Percentiles rank a stretch among this genome's conserved stretches.
Evolutionary conservation across 2,797 vertebrate genomes (phyloP).

Genomic region (Furcifer pardalis): DNA sequence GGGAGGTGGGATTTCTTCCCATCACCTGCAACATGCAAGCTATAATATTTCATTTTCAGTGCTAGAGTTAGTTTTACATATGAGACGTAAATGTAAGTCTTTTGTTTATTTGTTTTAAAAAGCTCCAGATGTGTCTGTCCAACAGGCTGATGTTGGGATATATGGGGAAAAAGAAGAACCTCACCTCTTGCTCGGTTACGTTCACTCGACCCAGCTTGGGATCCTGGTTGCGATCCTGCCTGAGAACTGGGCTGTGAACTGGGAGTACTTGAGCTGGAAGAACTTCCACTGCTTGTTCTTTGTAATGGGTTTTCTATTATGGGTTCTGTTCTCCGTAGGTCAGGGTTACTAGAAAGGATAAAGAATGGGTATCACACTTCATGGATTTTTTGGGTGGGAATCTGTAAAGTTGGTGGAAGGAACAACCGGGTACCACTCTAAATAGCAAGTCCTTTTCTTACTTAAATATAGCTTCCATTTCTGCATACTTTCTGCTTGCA

Average conservation of each 20-base stretch:
- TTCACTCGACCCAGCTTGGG: conserved; percentile 87
- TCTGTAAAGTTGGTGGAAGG: background rate
- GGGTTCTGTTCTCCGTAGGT: conserved; percentile 89
- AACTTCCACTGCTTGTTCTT: conserved; percentile 95
- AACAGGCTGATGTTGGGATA: background rate
- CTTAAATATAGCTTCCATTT: background rate
- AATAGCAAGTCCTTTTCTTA: background rate
- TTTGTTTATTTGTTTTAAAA: background rate
- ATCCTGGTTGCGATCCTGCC: conserved; percentile 87
- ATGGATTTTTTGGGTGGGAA: background rate
- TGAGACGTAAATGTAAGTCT: conserved; percentile 33
- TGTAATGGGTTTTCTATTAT: conserved; percentile 89
- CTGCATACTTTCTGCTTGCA: background rate
- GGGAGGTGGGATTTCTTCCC: background rate
- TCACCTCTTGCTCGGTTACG: conserved; percentile 87
- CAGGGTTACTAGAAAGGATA: conserved; percentile 86
- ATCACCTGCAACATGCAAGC: conserved; percentile 25
- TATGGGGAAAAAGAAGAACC: conserved; percentile 28
- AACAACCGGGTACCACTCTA: background rate
- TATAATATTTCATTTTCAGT: conserved; percentile 46
- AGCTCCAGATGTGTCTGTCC: background rate
- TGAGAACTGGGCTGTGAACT: conserved; percentile 90
- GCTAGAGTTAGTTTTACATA: background rate
- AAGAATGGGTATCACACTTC: background rate
- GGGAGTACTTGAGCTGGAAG: conserved; percentile 97